phyloP scores from a whole-genome alignment of 1,140 invertebrate species.

The Steinernema feltiae region DNA sequence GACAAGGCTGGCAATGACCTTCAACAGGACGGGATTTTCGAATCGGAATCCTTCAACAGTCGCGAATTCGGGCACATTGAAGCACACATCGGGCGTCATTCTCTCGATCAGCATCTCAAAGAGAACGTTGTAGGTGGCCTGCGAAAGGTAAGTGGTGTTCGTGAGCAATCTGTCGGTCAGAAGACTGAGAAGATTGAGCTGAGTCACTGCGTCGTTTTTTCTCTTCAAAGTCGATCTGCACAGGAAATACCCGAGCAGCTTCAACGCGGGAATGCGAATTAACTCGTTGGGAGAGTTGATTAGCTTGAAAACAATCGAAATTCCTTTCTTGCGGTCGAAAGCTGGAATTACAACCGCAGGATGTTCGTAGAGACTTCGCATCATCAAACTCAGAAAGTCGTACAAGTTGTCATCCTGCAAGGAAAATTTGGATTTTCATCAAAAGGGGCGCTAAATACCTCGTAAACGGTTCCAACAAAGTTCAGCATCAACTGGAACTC shows the following conservation, averaged over 20 bases:
- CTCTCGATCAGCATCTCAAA: constrained; percentile 93
- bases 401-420: constrained; percentile 91
- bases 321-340: constrained; percentile 92
- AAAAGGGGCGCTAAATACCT: constrained; percentile 64
- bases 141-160: constrained; percentile 77
- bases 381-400: constrained; percentile 16
- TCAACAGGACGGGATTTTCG: constrained; percentile 98
- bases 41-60: constrained; percentile 86
- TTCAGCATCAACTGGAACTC: constrained; percentile 96
- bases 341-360: constrained; percentile 82
- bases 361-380: constrained; percentile 74
- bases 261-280: constrained; percentile 86
- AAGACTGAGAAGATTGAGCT: constrained; percentile 92
- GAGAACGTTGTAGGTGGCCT: constrained; percentile 95
- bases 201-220: constrained; percentile 97
- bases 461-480: constrained; percentile 90
- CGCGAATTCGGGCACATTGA: constrained; percentile 64
- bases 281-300: constrained; percentile 87
- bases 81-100: constrained; percentile 85
- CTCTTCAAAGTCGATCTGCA: constrained; percentile 90
- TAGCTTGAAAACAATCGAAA: constrained; percentile 89
- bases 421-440: constrained; percentile 31
- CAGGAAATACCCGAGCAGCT: constrained; percentile 86
- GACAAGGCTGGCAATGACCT: constrained; percentile 90
- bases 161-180: constrained; percentile 82